These are phyloP conservation scores for Sterna hirundo DNA, from an alignment of 2,113 vertebrate genomes.

Conservation along the genomic window DNA sequence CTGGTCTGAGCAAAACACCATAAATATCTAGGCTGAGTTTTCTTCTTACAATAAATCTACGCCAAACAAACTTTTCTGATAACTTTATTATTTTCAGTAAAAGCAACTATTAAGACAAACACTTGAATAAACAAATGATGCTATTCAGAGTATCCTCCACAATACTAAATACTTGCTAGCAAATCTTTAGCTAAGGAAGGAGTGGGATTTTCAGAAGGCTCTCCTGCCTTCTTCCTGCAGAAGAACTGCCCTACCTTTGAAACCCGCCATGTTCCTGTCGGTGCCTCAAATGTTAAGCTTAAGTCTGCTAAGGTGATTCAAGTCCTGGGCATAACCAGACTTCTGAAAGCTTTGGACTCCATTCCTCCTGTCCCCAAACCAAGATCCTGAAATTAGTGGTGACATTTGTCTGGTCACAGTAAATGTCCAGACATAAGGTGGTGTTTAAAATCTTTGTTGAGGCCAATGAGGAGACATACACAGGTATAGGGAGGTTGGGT, in stretches of 20 bases:
- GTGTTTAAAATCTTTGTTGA: not conserved
- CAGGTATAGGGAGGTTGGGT: not conserved
- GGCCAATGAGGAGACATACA: rapidly evolving
- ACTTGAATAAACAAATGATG: not conserved
- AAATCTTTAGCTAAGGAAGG: not conserved
- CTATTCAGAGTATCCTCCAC: not conserved
- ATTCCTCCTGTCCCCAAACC: not conserved
- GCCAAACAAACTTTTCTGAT: not conserved
- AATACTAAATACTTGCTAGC: not conserved
- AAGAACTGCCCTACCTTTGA: not conserved
- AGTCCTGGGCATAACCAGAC: not conserved
- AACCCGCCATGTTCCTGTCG: rapidly evolving
- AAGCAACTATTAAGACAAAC: not conserved
- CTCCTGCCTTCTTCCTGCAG: not conserved
- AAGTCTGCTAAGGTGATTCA: not conserved
- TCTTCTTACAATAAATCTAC: not conserved
- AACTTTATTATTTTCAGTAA: not conserved
- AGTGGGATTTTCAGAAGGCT: not conserved
- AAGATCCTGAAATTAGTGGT: not conserved
- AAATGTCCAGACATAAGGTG: not conserved
- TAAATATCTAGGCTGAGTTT: not conserved
- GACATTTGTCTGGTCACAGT: not conserved
- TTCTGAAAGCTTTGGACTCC: not conserved
- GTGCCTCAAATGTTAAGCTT: not conserved
- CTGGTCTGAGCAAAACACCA: not conserved